These are phyloP conservation scores for Turdus rufiventris DNA, from an alignment of 2,113 vertebrate genomes.

Conservation along the genomic window DNA sequence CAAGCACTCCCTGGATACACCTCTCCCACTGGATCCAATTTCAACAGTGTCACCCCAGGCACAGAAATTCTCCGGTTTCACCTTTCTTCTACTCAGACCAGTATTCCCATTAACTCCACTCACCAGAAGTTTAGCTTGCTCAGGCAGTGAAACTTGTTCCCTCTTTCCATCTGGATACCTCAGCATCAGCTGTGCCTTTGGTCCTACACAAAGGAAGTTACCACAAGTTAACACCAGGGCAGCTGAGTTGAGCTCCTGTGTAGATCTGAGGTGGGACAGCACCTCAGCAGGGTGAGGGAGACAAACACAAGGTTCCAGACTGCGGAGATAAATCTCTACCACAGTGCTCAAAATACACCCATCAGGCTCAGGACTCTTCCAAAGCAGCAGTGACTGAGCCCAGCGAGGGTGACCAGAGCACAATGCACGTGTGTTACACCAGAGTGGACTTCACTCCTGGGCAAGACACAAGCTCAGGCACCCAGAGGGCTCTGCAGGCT, in stretches of 20 bases:
- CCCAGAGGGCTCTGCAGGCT: neutral
- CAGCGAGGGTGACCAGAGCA: neutral
- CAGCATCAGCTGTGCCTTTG: slow-evolving; percentile 97
- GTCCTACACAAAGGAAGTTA: slow-evolving; percentile 78
- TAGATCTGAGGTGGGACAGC: neutral
- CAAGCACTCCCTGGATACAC: neutral
- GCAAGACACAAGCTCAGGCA: neutral
- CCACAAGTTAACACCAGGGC: neutral
- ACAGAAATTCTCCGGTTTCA: neutral
- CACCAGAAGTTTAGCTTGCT: slow-evolving; percentile 94
- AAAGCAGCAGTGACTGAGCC: neutral
- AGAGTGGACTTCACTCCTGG: accelerated
- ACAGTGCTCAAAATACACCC: neutral
- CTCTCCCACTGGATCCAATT: accelerated
- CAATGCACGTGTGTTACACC: neutral
- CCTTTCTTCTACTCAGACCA: neutral
- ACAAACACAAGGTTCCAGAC: neutral
- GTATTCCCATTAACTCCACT: slow-evolving; percentile 47
- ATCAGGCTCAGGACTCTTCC: neutral
- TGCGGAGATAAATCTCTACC: neutral
- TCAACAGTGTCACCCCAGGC: neutral
- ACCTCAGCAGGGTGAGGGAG: neutral
- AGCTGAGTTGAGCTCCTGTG: neutral
- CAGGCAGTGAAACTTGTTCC: slow-evolving; percentile 94
- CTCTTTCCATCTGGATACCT: slow-evolving; percentile 97